Evolutionary conservation across 2,113 vertebrate genomes (phyloP), one percentile per base, ranked within the genome.

Genomic region (Melanostigma gelatinosum): DNA sequence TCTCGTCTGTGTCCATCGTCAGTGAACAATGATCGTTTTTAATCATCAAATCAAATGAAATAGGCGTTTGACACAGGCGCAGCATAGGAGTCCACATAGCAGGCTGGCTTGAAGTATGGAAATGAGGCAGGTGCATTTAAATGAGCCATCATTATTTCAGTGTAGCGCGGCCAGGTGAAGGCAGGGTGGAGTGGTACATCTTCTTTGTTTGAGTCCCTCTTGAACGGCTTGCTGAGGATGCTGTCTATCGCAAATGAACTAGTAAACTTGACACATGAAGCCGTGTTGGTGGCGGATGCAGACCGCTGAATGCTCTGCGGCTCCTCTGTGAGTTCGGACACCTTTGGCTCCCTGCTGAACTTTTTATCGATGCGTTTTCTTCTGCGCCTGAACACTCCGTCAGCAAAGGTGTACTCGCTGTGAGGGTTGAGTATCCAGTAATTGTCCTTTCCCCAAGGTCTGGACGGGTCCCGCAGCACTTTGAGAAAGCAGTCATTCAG

Each of bases 371-470:
- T 97, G 80, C 97, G 96, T 85, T 98, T 98, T 85, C 97, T 96
- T 78, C 97, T 94, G 75, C 97, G 96, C 76, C 97, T 94, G 92
- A 99, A 99, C 85, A 98, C 97, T 16, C 97, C 97, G 64, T 98
- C 97, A 3, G 97, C 97, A 75, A 98, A 98, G 57, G 97, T 98
- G 94, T 99, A 99, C 77, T 98, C 97, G 92, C 97, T 98, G 77
- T 97, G 96, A 15, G 97, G 97, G 87, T 98, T 99, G 68, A 99
- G 96, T 97, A 97, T 98, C 97, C 97, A 99, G 93, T 97, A 99
- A 91, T 98, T 99, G 93, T 98, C 97, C 91, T 99, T 99, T 65
- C 97, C 97, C 97, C 97, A 98, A 24, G 97, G 97, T 69, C 97
- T 94, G 40, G 97, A 97, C 4, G 97, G 96, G 93, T 99, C 97